Conservation (phyloP, 2,797 vertebrate species). For the Poecilia gillii region DNA sequence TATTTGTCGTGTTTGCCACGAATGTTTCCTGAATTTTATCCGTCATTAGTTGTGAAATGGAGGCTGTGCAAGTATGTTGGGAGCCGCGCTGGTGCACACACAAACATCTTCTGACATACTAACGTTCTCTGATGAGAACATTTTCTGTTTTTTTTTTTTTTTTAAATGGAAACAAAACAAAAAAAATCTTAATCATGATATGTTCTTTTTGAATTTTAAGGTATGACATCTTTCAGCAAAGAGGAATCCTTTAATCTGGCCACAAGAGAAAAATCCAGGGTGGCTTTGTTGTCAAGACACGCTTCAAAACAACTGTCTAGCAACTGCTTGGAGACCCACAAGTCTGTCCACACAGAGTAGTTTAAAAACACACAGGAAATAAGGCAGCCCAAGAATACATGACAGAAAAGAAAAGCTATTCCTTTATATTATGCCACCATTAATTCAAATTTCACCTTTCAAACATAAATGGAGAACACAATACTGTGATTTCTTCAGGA, state of each 20-base stretch:
- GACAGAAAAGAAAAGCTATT: slow-evolving; percentile 5
- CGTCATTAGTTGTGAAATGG: slow-evolving; percentile 23
- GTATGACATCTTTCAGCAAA: slow-evolving; percentile 19
- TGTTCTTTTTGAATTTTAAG: slow-evolving; percentile 22
- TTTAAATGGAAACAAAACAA: background rate
- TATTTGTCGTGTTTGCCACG: slow-evolving; percentile 25
- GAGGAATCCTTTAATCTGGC: slow-evolving; percentile 43
- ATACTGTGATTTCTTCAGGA: background rate
- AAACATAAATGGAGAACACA: background rate
- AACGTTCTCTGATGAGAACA: slow-evolving; percentile 27
- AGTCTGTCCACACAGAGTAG: slow-evolving; percentile 1
- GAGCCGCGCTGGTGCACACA: background rate
- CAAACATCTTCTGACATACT: slow-evolving; percentile 27
- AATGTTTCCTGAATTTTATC: slow-evolving; percentile 29
- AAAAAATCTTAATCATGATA: background rate
- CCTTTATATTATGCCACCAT: slow-evolving; percentile 10
- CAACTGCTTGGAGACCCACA: slow-evolving; percentile 53
- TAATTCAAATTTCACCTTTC: background rate
- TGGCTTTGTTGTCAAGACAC: slow-evolving; percentile 59
- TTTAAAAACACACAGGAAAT: slow-evolving; percentile 5
- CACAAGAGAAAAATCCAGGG: slow-evolving; percentile 33
- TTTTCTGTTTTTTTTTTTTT: background rate
- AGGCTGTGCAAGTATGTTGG: slow-evolving; percentile 19
- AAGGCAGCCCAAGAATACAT: background rate
- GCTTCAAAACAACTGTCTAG: slow-evolving; percentile 56